Base-by-base conservation (phyloP, 2,113 vertebrate species). In the Channa maculata region DNA sequence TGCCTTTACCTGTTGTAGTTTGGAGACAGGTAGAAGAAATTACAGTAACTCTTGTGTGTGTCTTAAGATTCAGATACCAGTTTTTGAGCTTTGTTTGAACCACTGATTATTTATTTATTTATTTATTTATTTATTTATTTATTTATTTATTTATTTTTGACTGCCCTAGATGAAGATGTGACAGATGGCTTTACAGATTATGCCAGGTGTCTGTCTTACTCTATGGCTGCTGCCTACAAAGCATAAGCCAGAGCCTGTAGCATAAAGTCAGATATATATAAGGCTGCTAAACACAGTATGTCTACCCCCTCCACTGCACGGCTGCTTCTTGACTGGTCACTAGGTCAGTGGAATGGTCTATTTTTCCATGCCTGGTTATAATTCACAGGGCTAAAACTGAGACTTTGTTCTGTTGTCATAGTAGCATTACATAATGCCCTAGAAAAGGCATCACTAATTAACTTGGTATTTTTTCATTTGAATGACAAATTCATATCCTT, bases 21-120 rank as follows among this genome's bases (percentile, higher is more conserved):
- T 24, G 46, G 60, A 67, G 50, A 80, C 48, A 43, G 66, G 43
- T 65, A 75, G 63, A 38, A 11, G 15, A 64, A 53, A n/a, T 8
- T 11, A 24, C 24, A 24, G 24, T 24, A 24, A 24, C 24, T 24
- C 24, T 24, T 24, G 24, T 24, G 24, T 34, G 51, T 55, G 67
- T 55, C 33, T 14, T 13, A 8, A 39, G 24, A 24, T 37, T 51
- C 0, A 24, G 24, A 24, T 24, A 24, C 24, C 24, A 24, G 1
- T 24, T 24, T 24, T 24, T 24, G 24, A 24, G 24, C 24, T 24
- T 24, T 24, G 24, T 24, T 24, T 24, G 24, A 24, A 24, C 24
- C 24, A 24, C 24, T 24, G 24, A 24, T 24, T 24, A 1, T 24
- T 24, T 24, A 24, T 24, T 24, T n/a, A n/a, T 24, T 24, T 24